Evolutionary conservation across 1,140 invertebrate species (phyloP).

Genomic region (Nephotettix cincticeps): DNA sequence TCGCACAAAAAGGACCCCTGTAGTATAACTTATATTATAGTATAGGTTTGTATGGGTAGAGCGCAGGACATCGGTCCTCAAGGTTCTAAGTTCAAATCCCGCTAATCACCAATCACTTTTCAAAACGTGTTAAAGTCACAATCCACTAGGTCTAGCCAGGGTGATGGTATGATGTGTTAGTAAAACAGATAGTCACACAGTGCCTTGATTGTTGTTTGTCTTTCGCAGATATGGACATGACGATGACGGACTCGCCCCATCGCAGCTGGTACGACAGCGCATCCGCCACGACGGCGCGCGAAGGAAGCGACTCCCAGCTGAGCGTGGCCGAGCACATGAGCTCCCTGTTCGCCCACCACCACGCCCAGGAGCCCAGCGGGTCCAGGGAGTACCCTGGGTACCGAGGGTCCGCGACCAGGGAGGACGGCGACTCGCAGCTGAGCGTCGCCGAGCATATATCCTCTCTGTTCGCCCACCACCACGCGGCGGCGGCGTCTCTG

Average conservation of each 20-base stretch:
- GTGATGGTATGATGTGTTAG: no score
- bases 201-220: no score
- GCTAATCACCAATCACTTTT: no score
- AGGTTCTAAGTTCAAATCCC: no score
- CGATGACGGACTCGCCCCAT: slow-evolving; percentile 28
- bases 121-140: no score
- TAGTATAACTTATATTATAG: no score
- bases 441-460: slow-evolving; percentile 31
- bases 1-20: no score
- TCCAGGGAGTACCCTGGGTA: slow-evolving; percentile 30
- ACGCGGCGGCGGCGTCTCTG: slow-evolving; percentile 26
- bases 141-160: no score
- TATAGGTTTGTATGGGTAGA: no score
- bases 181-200: no score
- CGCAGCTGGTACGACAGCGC: slow-evolving; percentile 32
- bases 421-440: slow-evolving; percentile 15
- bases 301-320: slow-evolving; percentile 8
- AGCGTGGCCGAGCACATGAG: slow-evolving; percentile 30
- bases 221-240: slow-evolving; percentile 22
- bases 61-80: no score
- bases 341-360: slow-evolving; percentile 28
- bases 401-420: background rate
- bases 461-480: slow-evolving; percentile 31
- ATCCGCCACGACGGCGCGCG: background rate
- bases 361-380: slow-evolving; percentile 28